These are phyloP conservation scores for Varanus komodoensis DNA, from an alignment of 2,113 vertebrate species.

Conservation along the genomic window DNA sequence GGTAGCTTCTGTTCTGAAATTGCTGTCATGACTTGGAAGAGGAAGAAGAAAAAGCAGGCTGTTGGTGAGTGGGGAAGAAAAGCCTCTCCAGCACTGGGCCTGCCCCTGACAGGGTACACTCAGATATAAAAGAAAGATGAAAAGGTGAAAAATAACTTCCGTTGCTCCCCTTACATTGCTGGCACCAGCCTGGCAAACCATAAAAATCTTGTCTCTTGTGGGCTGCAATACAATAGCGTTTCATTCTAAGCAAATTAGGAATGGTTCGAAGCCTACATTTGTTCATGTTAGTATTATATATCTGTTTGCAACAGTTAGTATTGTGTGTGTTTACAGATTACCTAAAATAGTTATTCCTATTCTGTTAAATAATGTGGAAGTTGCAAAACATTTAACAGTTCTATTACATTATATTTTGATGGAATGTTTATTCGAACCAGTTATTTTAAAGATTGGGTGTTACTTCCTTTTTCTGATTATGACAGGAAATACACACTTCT, in stretches of 20 bases:
- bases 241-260: background rate
- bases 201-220: too few relatives aligned
- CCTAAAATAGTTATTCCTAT: constrained; percentile 26
- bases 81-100: too few relatives aligned
- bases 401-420: constrained; percentile 50
- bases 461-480: constrained; percentile 61
- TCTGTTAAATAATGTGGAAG: constrained; percentile 59
- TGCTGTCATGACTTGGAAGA: too few relatives aligned
- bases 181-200: too few relatives aligned
- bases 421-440: constrained; percentile 45
- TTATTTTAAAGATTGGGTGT: constrained; percentile 62
- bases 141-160: too few relatives aligned
- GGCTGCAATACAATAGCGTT: background rate
- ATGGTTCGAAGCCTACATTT: background rate
- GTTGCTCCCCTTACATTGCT: too few relatives aligned
- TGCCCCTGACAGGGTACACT: too few relatives aligned
- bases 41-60: too few relatives aligned
- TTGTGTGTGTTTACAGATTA: too few relatives aligned
- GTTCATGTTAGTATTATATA: background rate
- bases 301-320: background rate
- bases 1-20: too few relatives aligned
- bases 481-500: constrained; percentile 51
- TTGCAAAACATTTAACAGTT: constrained; percentile 52
- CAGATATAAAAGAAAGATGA: too few relatives aligned
- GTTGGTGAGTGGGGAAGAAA: too few relatives aligned